Percentiles rank a stretch among this genome's conserved stretches.
phyloP scores from a whole-genome alignment of 2,888 invertebrate genomes.

The Lingula anatina region DNA sequence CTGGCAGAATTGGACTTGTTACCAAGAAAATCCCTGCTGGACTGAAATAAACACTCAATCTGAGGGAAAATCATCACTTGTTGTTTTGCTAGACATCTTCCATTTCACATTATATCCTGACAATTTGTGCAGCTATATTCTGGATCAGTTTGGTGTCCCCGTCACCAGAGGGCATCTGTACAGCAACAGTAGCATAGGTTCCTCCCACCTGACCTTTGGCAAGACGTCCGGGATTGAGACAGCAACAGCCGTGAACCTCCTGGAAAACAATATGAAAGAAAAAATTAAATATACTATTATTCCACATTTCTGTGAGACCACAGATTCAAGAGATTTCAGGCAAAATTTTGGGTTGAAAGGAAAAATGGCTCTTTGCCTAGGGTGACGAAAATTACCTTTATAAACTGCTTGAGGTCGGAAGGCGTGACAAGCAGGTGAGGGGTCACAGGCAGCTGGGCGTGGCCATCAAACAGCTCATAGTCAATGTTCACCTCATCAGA shows the following conservation, averaged over 20 bases:
- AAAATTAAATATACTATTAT: constrained; percentile 5
- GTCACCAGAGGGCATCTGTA: constrained; percentile 16
- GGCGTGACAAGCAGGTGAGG: constrained; percentile 82
- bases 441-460: constrained; percentile 66
- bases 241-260: constrained; percentile 72
- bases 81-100: too few species aligned
- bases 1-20: too few species aligned
- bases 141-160: constrained; percentile 15
- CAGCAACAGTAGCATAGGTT: constrained; percentile 56
- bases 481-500: constrained; percentile 65
- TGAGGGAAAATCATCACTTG: too few species aligned
- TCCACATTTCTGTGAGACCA: background rate
- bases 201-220: constrained; percentile 71
- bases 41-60: too few species aligned
- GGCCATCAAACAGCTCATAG: constrained; percentile 66
- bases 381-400: constrained; percentile 66
- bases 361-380: background rate
- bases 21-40: too few species aligned
- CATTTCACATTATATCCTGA: constrained; percentile 26
- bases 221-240: constrained; percentile 80
- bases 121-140: constrained; percentile 23
- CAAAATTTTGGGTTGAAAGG: background rate
- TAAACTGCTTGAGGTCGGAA: constrained; percentile 76
- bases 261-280: constrained; percentile 59
- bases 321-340: background rate